Percentiles rank a stretch among this genome's conserved stretches.
These are phyloP conservation scores for Pachyrhynchus sulphureomaculatus DNA, from an alignment of 1,140 invertebrate genomes.

Conservation along the genomic window DNA sequence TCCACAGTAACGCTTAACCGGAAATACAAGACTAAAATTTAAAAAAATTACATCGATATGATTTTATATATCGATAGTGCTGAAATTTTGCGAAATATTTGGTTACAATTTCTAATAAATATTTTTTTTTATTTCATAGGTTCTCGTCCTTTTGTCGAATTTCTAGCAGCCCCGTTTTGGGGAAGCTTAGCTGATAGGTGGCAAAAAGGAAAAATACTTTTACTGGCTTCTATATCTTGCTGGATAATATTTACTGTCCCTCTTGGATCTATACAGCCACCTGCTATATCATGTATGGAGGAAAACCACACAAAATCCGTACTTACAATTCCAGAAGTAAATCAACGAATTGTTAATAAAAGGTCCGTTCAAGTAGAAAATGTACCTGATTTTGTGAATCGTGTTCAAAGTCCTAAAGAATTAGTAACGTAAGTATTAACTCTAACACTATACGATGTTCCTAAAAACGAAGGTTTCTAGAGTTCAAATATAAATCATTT, in stretches of 20 bases:
- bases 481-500: too few relatives aligned
- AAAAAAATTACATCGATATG: too few relatives aligned
- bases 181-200: constrained; percentile 91
- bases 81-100: too few relatives aligned
- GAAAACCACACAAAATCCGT: constrained; percentile 67
- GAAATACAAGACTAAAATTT: too few relatives aligned
- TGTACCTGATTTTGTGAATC: constrained; percentile 11
- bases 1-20: too few relatives aligned
- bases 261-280: constrained; percentile 91
- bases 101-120: too few relatives aligned
- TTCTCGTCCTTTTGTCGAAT: constrained; percentile 94
- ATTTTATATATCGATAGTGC: too few relatives aligned
- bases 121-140: constrained; percentile 53
- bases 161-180: constrained; percentile 97
- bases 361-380: constrained; percentile 38
- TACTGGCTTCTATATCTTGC: constrained; percentile 87
- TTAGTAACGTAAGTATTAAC: constrained; percentile 18
- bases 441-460: too few relatives aligned
- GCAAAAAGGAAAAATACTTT: constrained; percentile 81
- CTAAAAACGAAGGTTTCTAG: too few relatives aligned
- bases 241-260: constrained; percentile 98
- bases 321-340: constrained; percentile 54
- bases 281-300: constrained; percentile 83
- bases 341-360: constrained; percentile 46
- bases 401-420: constrained; percentile 4